Evolutionary conservation across 2,888 invertebrate species (phyloP), one percentile per base, ranked within the genome.

Genomic region (Pherbina coryleti): DNA sequence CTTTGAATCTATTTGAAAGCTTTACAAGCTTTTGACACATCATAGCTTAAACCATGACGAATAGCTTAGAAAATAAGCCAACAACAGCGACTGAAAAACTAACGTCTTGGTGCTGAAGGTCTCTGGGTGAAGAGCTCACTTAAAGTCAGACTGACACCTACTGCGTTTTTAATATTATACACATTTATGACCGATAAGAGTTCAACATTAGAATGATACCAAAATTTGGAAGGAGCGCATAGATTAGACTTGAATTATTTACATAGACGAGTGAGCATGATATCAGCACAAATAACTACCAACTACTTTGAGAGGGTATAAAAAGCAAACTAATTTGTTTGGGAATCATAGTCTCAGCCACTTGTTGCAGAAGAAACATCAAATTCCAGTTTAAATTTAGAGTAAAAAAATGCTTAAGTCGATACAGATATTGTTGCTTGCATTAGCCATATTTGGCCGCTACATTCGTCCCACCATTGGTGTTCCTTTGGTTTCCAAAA

Each of bases 281-380:
- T 60, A 34, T 28, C 70, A 34, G 11, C 4, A 44, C 1, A 2
- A 11, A 44, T 14, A 11, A 44, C 7, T 44, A 7, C 7, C 44
- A 11, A 14, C 2, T 37, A 22, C 11, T 9, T 4, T 22, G 44
- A 8, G 28, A 8, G 67, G 55, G 81, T 86, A 85, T 86, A 85
- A 84, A 84, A 85, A 82, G 81, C 79, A 79, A 70, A 78, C 75
- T 67, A 53, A 79, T 79, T 73, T 75, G 25, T 71, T 37, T 67
- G 57, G 78, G 5, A 69, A 69, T 66, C 86, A 85, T 83, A 85
- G 83, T 85, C 79, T 66, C 51, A 64, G 77, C 28, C 49, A 9
- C 44, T 14, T 22, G 31, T 64, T 78, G 72, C 73, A 55, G 70
- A 64, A 78, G 14, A 55, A 77, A 28, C 22, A 60, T 44, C 11